Conservation (phyloP, 2,113 vertebrate genomes). For the Alexandromys fortis region DNA sequence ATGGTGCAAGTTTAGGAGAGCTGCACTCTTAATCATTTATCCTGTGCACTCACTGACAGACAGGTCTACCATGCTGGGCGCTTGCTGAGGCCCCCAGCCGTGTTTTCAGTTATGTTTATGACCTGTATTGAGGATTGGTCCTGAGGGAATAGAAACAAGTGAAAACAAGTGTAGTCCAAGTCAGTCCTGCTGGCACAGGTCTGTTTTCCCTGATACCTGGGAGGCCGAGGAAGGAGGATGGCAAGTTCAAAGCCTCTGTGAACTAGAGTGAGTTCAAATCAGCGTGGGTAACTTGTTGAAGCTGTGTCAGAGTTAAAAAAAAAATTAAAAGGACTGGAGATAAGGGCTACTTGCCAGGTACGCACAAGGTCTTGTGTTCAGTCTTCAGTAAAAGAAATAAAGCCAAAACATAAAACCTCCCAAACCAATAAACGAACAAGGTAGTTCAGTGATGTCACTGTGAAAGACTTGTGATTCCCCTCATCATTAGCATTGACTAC, state of each 20-base stretch:
- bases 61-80: background rate
- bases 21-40: background rate
- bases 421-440: background rate
- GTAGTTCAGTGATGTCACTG: too few species aligned
- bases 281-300: background rate
- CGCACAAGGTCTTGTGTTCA: background rate
- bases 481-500: background rate
- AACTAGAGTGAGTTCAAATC: background rate
- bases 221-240: background rate
- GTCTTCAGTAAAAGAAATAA: background rate
- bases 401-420: background rate
- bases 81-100: background rate
- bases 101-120: conserved; percentile 4
- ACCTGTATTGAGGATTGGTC: background rate
- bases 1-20: background rate
- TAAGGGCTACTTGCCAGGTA: background rate
- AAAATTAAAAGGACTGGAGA: too few species aligned
- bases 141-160: background rate
- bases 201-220: background rate
- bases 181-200: background rate
- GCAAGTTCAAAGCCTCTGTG: background rate
- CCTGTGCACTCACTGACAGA: background rate
- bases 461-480: background rate
- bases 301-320: background rate
- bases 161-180: background rate